phyloP scores from a whole-genome alignment of 2,113 vertebrate genomes.

The Phrynosoma platyrhinos region DNA sequence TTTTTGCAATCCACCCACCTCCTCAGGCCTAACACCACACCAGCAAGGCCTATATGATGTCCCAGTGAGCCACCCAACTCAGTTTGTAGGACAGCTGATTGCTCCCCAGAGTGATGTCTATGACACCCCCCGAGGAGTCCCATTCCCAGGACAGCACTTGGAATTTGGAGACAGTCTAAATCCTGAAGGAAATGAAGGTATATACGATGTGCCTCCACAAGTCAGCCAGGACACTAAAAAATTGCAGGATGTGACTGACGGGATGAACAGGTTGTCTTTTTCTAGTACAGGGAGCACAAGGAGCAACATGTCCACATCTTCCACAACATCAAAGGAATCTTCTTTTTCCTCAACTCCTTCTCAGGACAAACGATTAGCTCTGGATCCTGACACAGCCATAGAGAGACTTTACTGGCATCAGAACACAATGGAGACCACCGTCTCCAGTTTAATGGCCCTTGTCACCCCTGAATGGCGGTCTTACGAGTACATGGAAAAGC shows the following conservation, averaged over 20 bases:
- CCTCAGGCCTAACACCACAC: slow-evolving; percentile 55
- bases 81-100: slow-evolving; percentile 67
- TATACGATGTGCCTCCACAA: slow-evolving; percentile 88
- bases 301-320: slow-evolving; percentile 97
- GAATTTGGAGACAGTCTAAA: slow-evolving; percentile 64
- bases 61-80: slow-evolving; percentile 72
- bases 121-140: slow-evolving; percentile 86
- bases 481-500: slow-evolving; percentile 86
- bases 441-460: slow-evolving; percentile 80
- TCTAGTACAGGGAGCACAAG: slow-evolving; percentile 94
- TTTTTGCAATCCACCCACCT: slow-evolving; percentile 75
- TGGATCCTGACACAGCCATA: slow-evolving; percentile 88
- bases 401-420: slow-evolving; percentile 86
- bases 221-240: slow-evolving; percentile 76
- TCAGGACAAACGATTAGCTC: slow-evolving; percentile 77
- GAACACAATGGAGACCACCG: slow-evolving; percentile 82
- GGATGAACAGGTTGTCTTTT: slow-evolving; percentile 92
- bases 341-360: slow-evolving; percentile 79
- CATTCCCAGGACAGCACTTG: slow-evolving; percentile 73
- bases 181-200: slow-evolving; percentile 76
- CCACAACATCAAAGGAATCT: slow-evolving; percentile 88
- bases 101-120: slow-evolving; percentile 85
- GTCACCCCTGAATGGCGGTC: slow-evolving; percentile 88
- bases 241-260: slow-evolving; percentile 84
- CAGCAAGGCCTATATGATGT: slow-evolving; percentile 83